Evolutionary conservation across 2,888 invertebrate genomes (phyloP).

Genomic region (Tupiocoris notatus): DNA sequence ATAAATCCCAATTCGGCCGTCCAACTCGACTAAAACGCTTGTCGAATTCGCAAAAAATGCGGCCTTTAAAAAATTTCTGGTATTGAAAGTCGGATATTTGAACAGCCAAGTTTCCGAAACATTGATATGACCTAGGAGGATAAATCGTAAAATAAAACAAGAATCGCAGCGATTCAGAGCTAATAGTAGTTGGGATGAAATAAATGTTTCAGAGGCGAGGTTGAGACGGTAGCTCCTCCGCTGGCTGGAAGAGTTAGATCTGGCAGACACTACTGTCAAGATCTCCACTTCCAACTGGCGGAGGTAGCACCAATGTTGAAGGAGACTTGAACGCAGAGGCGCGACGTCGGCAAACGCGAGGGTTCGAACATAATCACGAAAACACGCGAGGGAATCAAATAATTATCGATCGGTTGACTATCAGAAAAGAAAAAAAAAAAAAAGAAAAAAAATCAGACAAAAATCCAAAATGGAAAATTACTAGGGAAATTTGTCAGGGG

Average conservation of each 20-base stretch:
- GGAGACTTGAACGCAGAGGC: not conserved
- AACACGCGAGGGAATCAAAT: not conserved
- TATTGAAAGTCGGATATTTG: too few species aligned
- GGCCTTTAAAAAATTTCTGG: too few species aligned
- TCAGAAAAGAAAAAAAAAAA: not conserved
- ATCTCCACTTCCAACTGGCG: constrained; percentile 67
- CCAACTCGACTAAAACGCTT: too few species aligned
- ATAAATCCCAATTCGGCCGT: too few species aligned
- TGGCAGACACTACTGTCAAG: constrained; percentile 62
- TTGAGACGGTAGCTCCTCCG: constrained; percentile 48
- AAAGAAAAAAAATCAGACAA: not conserved
- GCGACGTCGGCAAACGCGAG: not conserved
- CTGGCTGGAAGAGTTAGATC: constrained; percentile 77
- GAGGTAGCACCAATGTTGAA: constrained; percentile 47
- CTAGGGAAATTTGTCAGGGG: not conserved
- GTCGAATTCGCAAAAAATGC: too few species aligned
- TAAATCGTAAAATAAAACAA: too few species aligned
- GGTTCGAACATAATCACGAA: not conserved
- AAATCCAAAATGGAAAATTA: not conserved
- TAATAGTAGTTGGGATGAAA: too few species aligned
- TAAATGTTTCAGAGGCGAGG: not conserved
- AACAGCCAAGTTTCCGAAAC: too few species aligned
- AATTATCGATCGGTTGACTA: not conserved
- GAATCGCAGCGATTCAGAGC: too few species aligned
- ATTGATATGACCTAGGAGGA: too few species aligned